Evolutionary conservation across 2,797 vertebrate genomes (phyloP).

Genomic region (Chaetodon trifasciatus): DNA sequence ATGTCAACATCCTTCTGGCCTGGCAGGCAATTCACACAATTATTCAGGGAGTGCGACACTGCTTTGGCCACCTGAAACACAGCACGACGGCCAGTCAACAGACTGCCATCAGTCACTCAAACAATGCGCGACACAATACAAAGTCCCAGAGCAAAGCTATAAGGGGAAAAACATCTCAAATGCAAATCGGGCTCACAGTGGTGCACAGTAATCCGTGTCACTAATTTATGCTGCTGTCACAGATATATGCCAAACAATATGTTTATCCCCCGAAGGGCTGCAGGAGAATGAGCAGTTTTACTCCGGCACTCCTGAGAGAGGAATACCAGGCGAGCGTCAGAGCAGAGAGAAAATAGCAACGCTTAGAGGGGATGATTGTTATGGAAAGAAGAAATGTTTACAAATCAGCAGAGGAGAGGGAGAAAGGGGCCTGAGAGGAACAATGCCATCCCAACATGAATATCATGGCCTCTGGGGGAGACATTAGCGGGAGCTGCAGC

Average conservation of each 20-base stretch:
- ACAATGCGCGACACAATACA: conserved; percentile 57
- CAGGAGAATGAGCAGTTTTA: conserved; percentile 74
- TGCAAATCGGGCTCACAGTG: conserved; percentile 76
- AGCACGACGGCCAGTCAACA: conserved; percentile 54
- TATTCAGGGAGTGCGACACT: conserved; percentile 97
- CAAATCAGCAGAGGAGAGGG: conserved; percentile 53
- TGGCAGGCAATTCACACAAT: conserved; percentile 98
- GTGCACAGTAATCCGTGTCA: conserved; percentile 73
- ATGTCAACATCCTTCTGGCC: conserved; percentile 99
- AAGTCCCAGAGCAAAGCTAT: conserved; percentile 55
- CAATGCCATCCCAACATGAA: conserved; percentile 34
- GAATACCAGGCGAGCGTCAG: conserved; percentile 53
- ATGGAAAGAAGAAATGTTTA: conserved; percentile 67
- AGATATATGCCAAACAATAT: conserved; percentile 82
- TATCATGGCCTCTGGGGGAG: conserved; percentile 19
- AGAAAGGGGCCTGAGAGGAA: conserved; percentile 21
- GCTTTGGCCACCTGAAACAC: conserved; percentile 95
- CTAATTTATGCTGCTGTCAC: conserved; percentile 83
- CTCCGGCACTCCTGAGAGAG: conserved; percentile 63
- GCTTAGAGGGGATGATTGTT: conserved; percentile 71
- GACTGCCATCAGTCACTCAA: conserved; percentile 63
- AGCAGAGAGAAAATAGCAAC: conserved; percentile 72
- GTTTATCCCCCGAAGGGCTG: conserved; percentile 76
- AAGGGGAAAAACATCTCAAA: conserved; percentile 69
- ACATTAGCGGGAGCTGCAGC: conserved; percentile 8